These are phyloP conservation scores for Nephotettix cincticeps DNA, from an alignment of 1,140 invertebrate species.

Conservation along the genomic window DNA sequence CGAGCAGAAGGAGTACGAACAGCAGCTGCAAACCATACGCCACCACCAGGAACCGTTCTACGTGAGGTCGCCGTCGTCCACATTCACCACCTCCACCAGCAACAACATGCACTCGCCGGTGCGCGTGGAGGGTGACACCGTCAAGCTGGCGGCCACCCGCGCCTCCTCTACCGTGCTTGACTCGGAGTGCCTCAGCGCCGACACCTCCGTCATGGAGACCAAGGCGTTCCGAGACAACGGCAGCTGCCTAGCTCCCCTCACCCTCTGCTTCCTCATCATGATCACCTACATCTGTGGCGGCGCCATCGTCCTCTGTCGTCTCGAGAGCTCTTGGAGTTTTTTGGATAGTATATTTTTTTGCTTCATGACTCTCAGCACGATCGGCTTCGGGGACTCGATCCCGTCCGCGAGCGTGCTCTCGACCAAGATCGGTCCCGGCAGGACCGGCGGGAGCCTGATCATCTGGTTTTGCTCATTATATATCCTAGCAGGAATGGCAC, in stretches of 20 bases:
- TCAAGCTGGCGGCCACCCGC: conserved; percentile 1
- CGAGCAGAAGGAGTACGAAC: conserved; percentile 69
- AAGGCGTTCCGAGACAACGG: conserved; percentile 54
- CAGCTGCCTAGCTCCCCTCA: conserved; percentile 72
- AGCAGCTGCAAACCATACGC: conserved; percentile 52
- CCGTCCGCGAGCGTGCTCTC: conserved; percentile 58
- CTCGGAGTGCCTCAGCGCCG: conserved; percentile 20
- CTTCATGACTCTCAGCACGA: conserved; percentile 91
- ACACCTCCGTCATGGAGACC: conserved; percentile 31
- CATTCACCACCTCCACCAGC: conserved; percentile 31
- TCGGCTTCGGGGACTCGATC: conserved; percentile 88
- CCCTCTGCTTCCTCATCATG: conserved; percentile 75
- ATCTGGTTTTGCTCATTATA: conserved; percentile 93
- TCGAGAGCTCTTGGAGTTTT: conserved; percentile 68
- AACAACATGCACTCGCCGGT: conserved; percentile 21
- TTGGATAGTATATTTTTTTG: conserved; percentile 93
- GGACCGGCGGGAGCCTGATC: conserved; percentile 57
- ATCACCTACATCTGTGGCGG: conserved; percentile 84
- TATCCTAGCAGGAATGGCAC: conserved; percentile 90
- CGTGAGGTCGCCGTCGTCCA: conserved; percentile 51
- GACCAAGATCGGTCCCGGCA: conserved; percentile 24
- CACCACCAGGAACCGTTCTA: conserved; percentile 78
- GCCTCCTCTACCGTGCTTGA: conserved; percentile 49
- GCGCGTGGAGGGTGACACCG: conserved; percentile 22
- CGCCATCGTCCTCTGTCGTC: conserved; percentile 80